A percentile compares a stretch with the other conserved stretches of the same genome.
These are phyloP conservation scores for Synergus laeviventris DNA, from an alignment of 2,888 invertebrate species.

Conservation along the genomic window DNA sequence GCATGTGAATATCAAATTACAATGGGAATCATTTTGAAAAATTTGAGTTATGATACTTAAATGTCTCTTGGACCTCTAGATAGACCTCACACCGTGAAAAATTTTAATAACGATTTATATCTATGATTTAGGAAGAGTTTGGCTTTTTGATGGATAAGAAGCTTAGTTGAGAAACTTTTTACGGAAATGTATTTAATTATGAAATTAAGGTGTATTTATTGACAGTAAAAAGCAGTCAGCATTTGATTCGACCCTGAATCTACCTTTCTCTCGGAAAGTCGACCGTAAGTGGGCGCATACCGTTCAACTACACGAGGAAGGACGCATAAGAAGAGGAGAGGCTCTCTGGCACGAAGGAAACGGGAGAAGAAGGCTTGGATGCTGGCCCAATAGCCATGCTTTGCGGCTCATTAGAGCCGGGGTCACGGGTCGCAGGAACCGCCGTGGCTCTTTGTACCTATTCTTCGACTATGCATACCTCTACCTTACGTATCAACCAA, in stretches of 20 bases:
- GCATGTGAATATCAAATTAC: background rate
- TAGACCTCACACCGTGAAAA: background rate
- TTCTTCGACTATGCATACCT: slow-evolving; percentile 7
- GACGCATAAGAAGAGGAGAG: slow-evolving; percentile 7
- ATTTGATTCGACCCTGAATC: slow-evolving; percentile 4
- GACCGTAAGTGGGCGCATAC: background rate
- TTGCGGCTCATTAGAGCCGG: slow-evolving; percentile 70
- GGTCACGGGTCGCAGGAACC: slow-evolving; percentile 67
- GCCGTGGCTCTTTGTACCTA: slow-evolving; percentile 51
- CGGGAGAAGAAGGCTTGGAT: slow-evolving; percentile 7
- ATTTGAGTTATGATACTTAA: background rate
- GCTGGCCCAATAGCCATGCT: slow-evolving; percentile 67
- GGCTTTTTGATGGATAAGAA: background rate
- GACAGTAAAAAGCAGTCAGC: background rate
- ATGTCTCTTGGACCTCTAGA: background rate
- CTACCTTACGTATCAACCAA: background rate
- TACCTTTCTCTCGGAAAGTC: slow-evolving; percentile 7
- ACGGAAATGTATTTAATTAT: background rate
- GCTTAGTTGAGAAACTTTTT: background rate
- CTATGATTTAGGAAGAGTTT: background rate
- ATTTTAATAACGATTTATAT: background rate
- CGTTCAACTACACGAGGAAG: background rate
- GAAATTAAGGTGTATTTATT: slow-evolving; percentile 4
- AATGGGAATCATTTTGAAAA: background rate
- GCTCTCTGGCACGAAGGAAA: slow-evolving; percentile 3